Evolutionary conservation across 2,888 invertebrate genomes (phyloP).

Genomic region (Tortrix viridana): DNA sequence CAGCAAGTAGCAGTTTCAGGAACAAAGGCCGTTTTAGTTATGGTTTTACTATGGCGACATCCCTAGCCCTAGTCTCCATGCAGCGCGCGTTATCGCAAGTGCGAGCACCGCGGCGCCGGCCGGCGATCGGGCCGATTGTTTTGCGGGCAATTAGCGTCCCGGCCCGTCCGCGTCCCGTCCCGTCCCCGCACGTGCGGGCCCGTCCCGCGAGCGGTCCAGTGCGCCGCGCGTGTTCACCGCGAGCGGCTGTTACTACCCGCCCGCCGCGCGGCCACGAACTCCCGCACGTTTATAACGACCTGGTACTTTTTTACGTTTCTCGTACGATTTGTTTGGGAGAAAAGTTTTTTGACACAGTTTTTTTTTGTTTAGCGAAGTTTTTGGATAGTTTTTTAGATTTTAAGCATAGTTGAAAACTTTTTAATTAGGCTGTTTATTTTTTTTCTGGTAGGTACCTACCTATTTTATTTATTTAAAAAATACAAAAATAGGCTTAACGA

Average conservation of each 20-base stretch:
- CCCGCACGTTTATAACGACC: slow-evolving; percentile 39
- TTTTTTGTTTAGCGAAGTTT: slow-evolving; percentile 19
- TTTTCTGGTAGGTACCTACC: too few species aligned
- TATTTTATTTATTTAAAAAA: neutral
- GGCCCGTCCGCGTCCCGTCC: slow-evolving; percentile 50
- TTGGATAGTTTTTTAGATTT: neutral
- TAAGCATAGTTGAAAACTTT: neutral
- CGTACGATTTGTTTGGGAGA: slow-evolving; percentile 13
- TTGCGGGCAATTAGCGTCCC: slow-evolving; percentile 80
- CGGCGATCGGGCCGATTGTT: slow-evolving; percentile 74
- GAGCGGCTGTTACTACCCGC: slow-evolving; percentile 47
- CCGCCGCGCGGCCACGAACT: slow-evolving; percentile 46
- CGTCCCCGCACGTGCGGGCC: slow-evolving; percentile 52
- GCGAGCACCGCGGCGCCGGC: slow-evolving; percentile 60
- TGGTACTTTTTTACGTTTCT: slow-evolving; percentile 37
- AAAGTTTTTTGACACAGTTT: slow-evolving; percentile 17
- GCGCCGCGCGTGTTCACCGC: slow-evolving; percentile 50
- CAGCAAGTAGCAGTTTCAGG: too few species aligned
- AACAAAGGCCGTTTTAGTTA: too few species aligned
- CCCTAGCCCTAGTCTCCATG: slow-evolving; percentile 41
- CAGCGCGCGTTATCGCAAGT: slow-evolving; percentile 58
- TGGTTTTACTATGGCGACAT: neutral
- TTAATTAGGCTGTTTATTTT: neutral
- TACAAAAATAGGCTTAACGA: too few species aligned
- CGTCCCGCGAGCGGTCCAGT: slow-evolving; percentile 42